Evolutionary conservation across 2,113 vertebrate genomes (phyloP).

Genomic region (Leucopternis melanops): DNA sequence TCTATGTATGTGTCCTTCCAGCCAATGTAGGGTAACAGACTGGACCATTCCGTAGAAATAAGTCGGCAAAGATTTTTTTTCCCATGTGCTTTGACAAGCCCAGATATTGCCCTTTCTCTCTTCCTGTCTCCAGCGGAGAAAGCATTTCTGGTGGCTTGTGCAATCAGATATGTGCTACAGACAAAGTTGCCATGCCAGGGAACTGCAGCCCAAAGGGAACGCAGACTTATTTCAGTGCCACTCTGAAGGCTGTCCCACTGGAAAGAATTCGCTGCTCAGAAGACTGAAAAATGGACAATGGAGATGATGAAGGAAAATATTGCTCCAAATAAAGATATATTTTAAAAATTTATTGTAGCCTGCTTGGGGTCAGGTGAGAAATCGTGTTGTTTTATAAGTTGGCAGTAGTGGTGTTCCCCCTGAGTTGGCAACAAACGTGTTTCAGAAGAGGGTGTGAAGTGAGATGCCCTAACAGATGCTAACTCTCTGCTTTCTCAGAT

Average conservation of each 20-base stretch:
- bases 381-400: background rate
- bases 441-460: conserved; percentile 9
- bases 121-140: background rate
- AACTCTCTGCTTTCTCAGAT: background rate
- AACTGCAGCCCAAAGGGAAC: background rate
- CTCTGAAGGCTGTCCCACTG: background rate
- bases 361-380: background rate
- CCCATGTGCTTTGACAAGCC: fast-evolving
- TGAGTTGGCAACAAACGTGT: background rate
- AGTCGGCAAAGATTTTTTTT: background rate
- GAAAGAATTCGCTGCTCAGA: background rate
- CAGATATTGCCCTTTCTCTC: background rate
- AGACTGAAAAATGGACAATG: background rate
- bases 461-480: conserved; percentile 33
- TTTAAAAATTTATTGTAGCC: background rate
- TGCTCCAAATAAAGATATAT: background rate
- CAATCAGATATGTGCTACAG: background rate
- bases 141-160: background rate
- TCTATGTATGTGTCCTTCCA: background rate
- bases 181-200: background rate
- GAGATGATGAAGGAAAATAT: background rate
- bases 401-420: background rate
- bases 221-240: background rate
- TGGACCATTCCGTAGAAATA: background rate
- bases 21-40: background rate